Evolutionary conservation across 2,113 vertebrate genomes (phyloP).

Genomic region (Cinclus cinclus): DNA sequence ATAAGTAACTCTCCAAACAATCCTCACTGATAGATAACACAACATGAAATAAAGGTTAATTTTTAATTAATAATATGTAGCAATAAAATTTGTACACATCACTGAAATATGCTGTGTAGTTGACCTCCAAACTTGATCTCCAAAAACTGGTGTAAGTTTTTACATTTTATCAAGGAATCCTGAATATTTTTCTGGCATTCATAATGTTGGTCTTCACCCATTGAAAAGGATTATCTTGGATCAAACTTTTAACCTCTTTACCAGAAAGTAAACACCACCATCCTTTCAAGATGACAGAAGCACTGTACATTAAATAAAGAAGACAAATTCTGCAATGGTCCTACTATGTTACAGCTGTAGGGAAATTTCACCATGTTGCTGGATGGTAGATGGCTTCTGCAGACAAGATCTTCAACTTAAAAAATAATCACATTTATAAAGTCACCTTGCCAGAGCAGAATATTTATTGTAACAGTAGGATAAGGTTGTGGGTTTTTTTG

Average conservation of each 20-base stretch:
- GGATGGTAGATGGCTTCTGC: not conserved
- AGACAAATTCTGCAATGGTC: not conserved
- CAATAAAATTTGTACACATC: not conserved
- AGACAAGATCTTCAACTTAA: not conserved
- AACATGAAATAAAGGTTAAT: slow-evolving; percentile 10
- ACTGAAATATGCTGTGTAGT: not conserved
- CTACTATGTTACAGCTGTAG: not conserved
- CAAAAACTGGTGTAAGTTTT: not conserved
- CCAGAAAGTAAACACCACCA: not conserved
- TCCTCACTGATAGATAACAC: not conserved
- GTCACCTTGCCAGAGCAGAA: not conserved
- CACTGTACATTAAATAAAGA: not conserved
- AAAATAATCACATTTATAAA: not conserved
- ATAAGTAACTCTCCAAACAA: slow-evolving; percentile 6
- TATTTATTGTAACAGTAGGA: not conserved
- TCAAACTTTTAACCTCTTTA: not conserved
- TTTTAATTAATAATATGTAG: not conserved
- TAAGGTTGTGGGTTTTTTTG: not conserved
- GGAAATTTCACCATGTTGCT: not conserved
- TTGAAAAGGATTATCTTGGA: not conserved
- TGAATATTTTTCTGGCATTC: not conserved
- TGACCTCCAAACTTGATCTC: not conserved
- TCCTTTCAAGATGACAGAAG: not conserved
- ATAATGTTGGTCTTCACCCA: not conserved
- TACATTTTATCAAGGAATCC: not conserved